Evolutionary conservation across 1,140 invertebrate species (phyloP), one percentile per base, ranked within the genome.

Genomic region (Leptinotarsa lineolata): DNA sequence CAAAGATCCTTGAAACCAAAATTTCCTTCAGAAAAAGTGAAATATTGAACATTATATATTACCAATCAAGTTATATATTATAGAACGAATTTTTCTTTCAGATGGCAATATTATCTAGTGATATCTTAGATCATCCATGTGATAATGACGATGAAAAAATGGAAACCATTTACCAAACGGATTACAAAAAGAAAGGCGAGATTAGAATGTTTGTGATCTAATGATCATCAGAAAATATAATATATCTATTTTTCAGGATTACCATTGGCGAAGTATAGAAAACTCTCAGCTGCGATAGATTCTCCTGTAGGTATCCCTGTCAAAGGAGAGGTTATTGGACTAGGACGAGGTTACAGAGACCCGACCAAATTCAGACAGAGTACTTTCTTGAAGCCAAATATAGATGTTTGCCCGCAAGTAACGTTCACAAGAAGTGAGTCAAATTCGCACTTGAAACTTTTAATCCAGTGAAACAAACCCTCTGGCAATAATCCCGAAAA

Each of bases 121-220:
- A 86, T 30, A 88, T 90, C 69, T 75, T 90, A 68, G 88, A 90
- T 61, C 87, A 88, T 78, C 86, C 85, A 0, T 88, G 88, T 74
- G 86, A 88, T 73, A 85, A 85, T 64, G 83, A 87, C 13, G 88
- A 90, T 73, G 86, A 85, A 20, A 87, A 87, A 79, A 89, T 90
- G 87, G 82, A 85, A 39, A 88, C 86, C 5, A 87, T 89, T 78
- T 90, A 90, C 76, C 86, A 89, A 81, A 86, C 85, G 0, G 89
- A 88, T 64, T 90, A 85, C 74, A 84, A 85, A 46, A 89, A 88
- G 81, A 83, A 86, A 86, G 87, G 88, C 87, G 71, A 83, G 46
- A 44, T 12, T 68, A 54, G 0, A 39, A 39, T 39, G 30, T 39
- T 39, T 11, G 11, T 39, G 30, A 39, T 73, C 60, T 63, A 68